Percentiles rank a stretch among this genome's conserved stretches.
Evolutionary conservation across 2,888 invertebrate genomes (phyloP).

Genomic region (Cremastobaeus sp.): DNA sequence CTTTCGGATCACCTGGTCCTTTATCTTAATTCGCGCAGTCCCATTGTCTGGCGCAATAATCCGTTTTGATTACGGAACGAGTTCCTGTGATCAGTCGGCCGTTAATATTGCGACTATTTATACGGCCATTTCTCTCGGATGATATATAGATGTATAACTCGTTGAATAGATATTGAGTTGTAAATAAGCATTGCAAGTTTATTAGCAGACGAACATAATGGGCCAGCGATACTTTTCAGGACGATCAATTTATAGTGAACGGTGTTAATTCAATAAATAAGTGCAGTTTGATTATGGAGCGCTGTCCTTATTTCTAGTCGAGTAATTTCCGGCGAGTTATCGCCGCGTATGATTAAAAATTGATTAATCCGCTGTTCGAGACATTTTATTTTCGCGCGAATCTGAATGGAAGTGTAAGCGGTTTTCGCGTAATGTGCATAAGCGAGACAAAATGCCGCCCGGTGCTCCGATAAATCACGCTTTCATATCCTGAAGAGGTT

Average conservation of each 20-base stretch:
- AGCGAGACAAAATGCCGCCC: slow-evolving; percentile 42
- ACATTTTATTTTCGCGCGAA: slow-evolving; percentile 30
- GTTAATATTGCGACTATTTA: slow-evolving; percentile 14
- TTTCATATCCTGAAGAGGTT: slow-evolving; percentile 60
- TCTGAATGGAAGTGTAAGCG: slow-evolving; percentile 6
- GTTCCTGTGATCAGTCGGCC: slow-evolving; percentile 27
- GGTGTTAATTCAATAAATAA: too few relatives aligned
- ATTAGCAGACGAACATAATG: too few relatives aligned
- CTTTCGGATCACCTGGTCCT: slow-evolving; percentile 50
- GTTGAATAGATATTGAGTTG: too few relatives aligned
- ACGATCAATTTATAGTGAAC: too few relatives aligned
- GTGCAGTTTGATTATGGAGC: too few relatives aligned
- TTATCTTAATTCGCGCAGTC: slow-evolving; percentile 26
- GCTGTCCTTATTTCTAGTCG: background rate
- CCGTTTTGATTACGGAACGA: slow-evolving; percentile 36
- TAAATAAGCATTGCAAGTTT: too few relatives aligned
- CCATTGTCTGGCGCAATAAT: slow-evolving; percentile 25
- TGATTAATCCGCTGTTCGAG: background rate
- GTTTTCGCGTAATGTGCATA: slow-evolving; percentile 46
- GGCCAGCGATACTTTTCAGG: too few relatives aligned
- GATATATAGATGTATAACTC: too few relatives aligned
- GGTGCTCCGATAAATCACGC: slow-evolving; percentile 56
- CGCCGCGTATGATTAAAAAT: slow-evolving; percentile 1
- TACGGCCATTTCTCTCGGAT: slow-evolving; percentile 15
- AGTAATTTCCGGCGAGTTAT: too few relatives aligned